Evolutionary conservation across 2,888 invertebrate species (phyloP), one percentile per base, ranked within the genome.

Genomic region (Lycia hirtaria): DNA sequence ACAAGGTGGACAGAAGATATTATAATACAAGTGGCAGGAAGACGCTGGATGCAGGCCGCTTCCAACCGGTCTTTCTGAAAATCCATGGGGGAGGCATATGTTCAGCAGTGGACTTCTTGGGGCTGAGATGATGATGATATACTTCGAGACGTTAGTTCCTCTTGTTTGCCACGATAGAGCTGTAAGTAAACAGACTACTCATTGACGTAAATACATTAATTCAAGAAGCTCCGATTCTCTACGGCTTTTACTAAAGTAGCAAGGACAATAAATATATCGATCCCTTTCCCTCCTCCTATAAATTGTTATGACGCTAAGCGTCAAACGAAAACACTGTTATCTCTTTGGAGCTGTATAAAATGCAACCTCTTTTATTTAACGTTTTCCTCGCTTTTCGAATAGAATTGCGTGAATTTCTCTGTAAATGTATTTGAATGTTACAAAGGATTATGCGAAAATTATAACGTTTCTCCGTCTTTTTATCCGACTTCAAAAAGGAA

Each of bases 281-380:
- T 37, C n/a, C 37, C n/a, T 19, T n/a, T n/a, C n/a, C 6, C 19
- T 19, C 19, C 19, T 19, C 4, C 19, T 37, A 5, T n/a, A 22
- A 40, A n/a, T 40, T 40, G 38, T 40, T 40, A 14, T 22, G 38
- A 22, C 12, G 38, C 22, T 22, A 14, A 40, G 1, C 38, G 38
- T 24, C 12, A 22, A 38, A 7, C 38, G 38, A 22, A 38, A 40
- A 40, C 22, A 14, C 22, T 12, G 22, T 24, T 40, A 22, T 40
- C 22, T 9, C 14, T 22, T 12, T 4, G 7, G 17, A 40, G 7
- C 22, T 40, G 22, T 9, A 22, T 22, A 12, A 40, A 40, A 40
- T 37, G 20, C 37, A 37, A 33, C 33, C 14, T 40, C 22, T 14
- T 7, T 17, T 20, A 10, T 15, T 19, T 40, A 24, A 14, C 38